A percentile compares a stretch with the other conserved stretches of the same genome.
phyloP scores from a whole-genome alignment of 2,797 vertebrate genomes.

The Pempheris klunzingeri region DNA sequence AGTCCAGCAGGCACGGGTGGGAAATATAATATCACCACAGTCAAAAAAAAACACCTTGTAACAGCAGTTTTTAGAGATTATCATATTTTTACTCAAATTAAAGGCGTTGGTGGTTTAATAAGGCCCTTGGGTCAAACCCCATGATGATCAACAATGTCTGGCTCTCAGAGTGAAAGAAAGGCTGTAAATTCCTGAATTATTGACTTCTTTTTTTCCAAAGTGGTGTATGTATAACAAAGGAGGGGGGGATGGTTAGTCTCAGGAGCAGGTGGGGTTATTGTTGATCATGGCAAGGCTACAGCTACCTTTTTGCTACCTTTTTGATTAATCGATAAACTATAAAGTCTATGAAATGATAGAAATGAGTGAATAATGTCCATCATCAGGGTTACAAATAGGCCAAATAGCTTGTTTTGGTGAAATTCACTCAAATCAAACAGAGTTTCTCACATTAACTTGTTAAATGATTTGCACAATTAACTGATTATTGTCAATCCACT shows the following conservation, averaged over 20 bases:
- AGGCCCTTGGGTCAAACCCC: conserved; percentile 22
- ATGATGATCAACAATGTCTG: conserved; percentile 21
- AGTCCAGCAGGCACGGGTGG: not conserved
- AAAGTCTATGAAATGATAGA: not conserved
- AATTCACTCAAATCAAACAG: not conserved
- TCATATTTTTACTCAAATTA: conserved; percentile 24
- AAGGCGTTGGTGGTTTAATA: conserved; percentile 26
- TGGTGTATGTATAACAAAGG: conserved; percentile 14
- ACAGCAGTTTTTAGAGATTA: conserved; percentile 28
- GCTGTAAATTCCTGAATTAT: conserved; percentile 34
- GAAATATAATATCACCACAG: conserved; percentile 13
- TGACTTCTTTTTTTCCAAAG: conserved; percentile 22
- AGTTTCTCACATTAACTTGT: not conserved
- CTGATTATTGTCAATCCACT: not conserved
- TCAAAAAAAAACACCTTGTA: not conserved
- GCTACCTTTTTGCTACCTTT: no score
- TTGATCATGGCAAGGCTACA: conserved; percentile 77
- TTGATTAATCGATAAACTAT: not conserved
- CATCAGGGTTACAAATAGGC: no score
- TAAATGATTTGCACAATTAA: not conserved
- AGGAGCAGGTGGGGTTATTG: conserved; percentile 76
- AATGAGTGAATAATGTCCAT: not conserved
- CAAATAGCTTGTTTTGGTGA: not conserved
- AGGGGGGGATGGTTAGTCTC: conserved; percentile 26
- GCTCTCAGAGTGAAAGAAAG: conserved; percentile 4